Base-by-base conservation (phyloP, 1,140 invertebrate species). In the Tetragonula clypearis region DNA sequence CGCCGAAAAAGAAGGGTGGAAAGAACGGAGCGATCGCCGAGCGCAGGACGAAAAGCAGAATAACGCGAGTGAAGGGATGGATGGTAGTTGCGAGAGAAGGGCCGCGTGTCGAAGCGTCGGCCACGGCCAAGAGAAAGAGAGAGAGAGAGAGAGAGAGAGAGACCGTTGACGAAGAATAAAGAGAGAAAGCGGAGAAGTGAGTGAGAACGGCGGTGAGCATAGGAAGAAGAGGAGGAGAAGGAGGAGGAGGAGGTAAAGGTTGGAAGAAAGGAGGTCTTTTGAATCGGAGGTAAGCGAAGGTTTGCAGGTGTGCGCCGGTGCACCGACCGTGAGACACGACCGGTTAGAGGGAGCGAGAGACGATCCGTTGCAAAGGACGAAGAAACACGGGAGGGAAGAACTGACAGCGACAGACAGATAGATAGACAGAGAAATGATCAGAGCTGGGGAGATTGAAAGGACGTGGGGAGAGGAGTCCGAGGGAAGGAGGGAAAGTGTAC, bases 191-290 rank as follows among this genome's bases (percentile, higher is more conserved):
- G 11, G 35, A 3, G 9, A 9, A 41, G 35, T 35, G 68, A 17
- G 35, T 0, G 35, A 21, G 66, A 35, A 30, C 41, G 68, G 8
- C 8, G 8, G 66, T 9, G 26, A 55, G 19, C 15, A 60, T 19
- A 4, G 8, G 21, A 17, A 66, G 75, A 83, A 79, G 73, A 83
- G 78, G 53, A 77, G 62, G 35, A 26, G 41, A 3, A 49, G 56
- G 17, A 0, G 14, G 19, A 17, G 58, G 1, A 23, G 26, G 26
- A 66, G 21, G 69, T 35, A 65, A 79, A 68, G 60, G 75, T 68
- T 65, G 65, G 76, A 82, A 53, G 79, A 79, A 86, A 79, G 89
- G 89, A 90, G 91, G 73, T 87, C 87, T 89, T 89, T 89, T 89
- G 87, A 89, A 86, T 89, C 69, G 88, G 72, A 84, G 87, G 88